These are phyloP conservation scores for Sphenodon punctatus DNA, from an alignment of 2,797 vertebrate species.

Conservation along the genomic window DNA sequence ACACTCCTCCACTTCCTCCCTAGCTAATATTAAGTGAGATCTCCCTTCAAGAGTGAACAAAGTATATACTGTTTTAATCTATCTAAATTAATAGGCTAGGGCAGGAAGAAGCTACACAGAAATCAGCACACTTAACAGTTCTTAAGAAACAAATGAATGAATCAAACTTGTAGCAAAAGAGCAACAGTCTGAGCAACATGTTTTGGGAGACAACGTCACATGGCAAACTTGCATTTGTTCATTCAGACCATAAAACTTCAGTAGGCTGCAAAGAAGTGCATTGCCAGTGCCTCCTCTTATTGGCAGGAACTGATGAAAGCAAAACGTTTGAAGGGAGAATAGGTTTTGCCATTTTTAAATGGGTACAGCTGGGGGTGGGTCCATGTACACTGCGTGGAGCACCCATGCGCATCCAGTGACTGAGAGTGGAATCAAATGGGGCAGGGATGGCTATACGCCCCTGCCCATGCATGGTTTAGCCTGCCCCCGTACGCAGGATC, in stretches of 20 bases:
- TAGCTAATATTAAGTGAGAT: background rate
- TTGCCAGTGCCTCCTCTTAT: background rate
- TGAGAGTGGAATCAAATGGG: background rate
- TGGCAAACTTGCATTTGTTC: background rate
- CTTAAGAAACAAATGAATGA: background rate
- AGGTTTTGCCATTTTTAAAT: no score
- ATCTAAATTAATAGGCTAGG: no score
- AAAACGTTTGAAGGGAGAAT: background rate
- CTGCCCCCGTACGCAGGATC: no score
- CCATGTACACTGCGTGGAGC: no score
- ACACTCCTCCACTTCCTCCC: no score
- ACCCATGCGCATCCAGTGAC: background rate
- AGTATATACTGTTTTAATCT: no score
- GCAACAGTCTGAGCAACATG: background rate
- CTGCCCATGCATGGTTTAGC: no score
- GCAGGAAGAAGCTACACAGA: no score
- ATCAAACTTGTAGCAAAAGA: background rate
- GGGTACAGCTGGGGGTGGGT: no score
- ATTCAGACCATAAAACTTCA: background rate
- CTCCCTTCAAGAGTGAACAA: background rate
- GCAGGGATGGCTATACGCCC: no score
- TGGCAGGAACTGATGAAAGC: background rate
- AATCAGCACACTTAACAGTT: no score
- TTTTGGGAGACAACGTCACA: background rate
- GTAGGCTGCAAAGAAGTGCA: background rate